Base-by-base conservation (phyloP, 2,797 vertebrate species). In the Centroberyx gerrardi region DNA sequence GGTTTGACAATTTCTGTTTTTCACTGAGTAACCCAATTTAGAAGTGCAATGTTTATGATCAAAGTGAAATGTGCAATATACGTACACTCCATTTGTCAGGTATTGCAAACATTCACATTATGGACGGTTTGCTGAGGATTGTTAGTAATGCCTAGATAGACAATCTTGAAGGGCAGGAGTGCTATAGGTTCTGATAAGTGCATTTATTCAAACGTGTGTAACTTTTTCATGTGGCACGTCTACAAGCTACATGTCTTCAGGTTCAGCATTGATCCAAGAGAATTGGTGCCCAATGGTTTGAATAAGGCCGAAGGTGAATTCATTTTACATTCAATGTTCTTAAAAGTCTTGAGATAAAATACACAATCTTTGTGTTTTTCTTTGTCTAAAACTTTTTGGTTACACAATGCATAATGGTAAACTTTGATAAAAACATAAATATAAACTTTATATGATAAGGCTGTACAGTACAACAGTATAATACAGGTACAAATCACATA, bases 401-500 rank as follows among this genome's bases (percentile, higher is more conserved):
- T 63, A 55, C 68, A 78, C 58, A 42, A 77, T 8, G 22, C 63
- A 81, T 72, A 59, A 64, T 17, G 15, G 75, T 78, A 46, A 80
- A 55, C 60, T 76, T 75, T 68, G 74, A 68, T 60, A 44, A 79
- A 82, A 70, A 86, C 81, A 79, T 87, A 83, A 78, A 83, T 82
- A 84, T 78, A 90, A 42, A 87, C 78, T 36, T 22, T 87, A 87
- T 64, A 74, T 66, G 72, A 79, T 86, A 68, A 85, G 58, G 69
- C 78, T 87, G 80, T 86, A 89, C 81, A 86, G 70, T 83, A 86
- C 62, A 87, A 85, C 69, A 84, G 70, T 77, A 87, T 76, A 81
- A 88, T 82, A 88, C 77, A 91, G 74, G 76, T 83, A 83, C 64
- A 87, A 90, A 87, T 86, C 66, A 80, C 81, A 80, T 54, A 55